Conservation (phyloP, 2,797 vertebrate genomes). For the Amblyraja radiata region DNA sequence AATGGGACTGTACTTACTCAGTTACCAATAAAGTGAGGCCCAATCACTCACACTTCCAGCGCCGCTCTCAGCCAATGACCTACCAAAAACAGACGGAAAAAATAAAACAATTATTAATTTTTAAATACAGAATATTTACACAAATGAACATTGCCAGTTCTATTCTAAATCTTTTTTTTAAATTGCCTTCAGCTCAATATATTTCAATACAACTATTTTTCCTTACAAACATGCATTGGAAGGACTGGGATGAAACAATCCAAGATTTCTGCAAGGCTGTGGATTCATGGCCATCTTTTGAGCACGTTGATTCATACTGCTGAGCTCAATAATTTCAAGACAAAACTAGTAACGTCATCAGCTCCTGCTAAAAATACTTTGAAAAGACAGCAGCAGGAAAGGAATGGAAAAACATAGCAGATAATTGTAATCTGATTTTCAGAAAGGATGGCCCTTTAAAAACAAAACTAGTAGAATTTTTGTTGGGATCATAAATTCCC, state of each 20-base stretch:
- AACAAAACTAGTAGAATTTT: neutral
- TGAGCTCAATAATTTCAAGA: neutral
- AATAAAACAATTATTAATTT: neutral
- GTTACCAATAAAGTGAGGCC: constrained; percentile 30
- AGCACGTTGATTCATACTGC: neutral
- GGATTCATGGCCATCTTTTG: neutral
- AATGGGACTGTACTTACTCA: constrained; percentile 20
- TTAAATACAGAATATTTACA: neutral
- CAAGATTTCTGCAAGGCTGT: neutral
- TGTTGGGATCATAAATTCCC: neutral
- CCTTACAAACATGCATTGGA: neutral
- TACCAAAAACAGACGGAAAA: neutral
- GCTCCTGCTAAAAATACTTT: neutral
- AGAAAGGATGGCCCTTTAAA: neutral
- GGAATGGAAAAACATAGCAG: neutral
- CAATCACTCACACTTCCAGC: constrained; percentile 13
- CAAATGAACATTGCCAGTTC: too few species aligned
- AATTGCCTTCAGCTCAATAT: neutral
- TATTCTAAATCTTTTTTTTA: neutral
- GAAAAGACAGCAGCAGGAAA: neutral
- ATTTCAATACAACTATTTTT: neutral
- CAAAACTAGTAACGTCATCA: neutral
- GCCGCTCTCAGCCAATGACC: neutral
- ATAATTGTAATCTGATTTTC: neutral
- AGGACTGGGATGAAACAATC: neutral